These are phyloP conservation scores for Spinibarbus caldwelli DNA, from an alignment of 2,797 vertebrate species.

Conservation along the genomic window DNA sequence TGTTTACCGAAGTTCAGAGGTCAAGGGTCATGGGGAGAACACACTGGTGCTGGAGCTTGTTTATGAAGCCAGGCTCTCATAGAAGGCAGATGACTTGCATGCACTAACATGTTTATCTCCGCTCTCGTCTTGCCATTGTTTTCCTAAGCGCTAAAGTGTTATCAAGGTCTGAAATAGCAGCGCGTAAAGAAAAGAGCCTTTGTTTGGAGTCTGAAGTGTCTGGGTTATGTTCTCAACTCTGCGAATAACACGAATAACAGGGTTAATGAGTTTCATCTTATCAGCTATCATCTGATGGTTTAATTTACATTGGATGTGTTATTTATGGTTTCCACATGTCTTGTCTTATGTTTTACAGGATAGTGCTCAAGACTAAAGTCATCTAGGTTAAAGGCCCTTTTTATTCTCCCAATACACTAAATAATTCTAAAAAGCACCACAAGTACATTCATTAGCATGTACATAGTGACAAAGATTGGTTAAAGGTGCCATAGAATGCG, in stretches of 20 bases:
- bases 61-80: slow-evolving; percentile 51
- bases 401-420: neutral
- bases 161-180: slow-evolving; percentile 55
- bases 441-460: neutral
- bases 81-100: slow-evolving; percentile 57
- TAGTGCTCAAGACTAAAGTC: neutral
- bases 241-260: slow-evolving; percentile 39
- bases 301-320: slow-evolving; percentile 22
- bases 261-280: slow-evolving; percentile 15
- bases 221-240: slow-evolving; percentile 36
- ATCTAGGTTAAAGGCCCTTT: neutral
- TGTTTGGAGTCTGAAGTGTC: slow-evolving; percentile 57
- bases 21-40: slow-evolving; percentile 38
- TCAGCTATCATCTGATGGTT: slow-evolving; percentile 37
- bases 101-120: slow-evolving; percentile 61
- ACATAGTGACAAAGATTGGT: neutral
- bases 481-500: too few species aligned
- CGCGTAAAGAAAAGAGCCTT: slow-evolving; percentile 64
- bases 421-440: neutral
- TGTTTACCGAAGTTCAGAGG: slow-evolving; percentile 48
- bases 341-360: slow-evolving; percentile 6
- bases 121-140: slow-evolving; percentile 55
- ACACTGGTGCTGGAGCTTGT: slow-evolving; percentile 45
- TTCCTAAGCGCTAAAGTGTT: slow-evolving; percentile 57
- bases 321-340: neutral